Conservation (phyloP, 1,140 invertebrate species). For the Sinonovacula constricta region DNA sequence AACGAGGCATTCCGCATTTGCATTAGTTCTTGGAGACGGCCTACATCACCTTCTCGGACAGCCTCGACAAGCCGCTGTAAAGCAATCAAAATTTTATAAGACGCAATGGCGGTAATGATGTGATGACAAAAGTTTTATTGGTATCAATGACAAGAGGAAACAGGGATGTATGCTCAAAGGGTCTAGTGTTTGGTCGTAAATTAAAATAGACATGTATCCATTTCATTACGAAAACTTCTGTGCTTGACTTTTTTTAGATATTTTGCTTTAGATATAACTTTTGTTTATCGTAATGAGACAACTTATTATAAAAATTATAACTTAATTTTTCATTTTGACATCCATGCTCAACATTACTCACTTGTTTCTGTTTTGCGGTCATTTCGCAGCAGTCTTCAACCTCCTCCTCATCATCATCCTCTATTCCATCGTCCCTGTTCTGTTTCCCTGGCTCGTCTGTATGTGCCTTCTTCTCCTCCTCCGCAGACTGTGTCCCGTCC, state of each 20-base stretch:
- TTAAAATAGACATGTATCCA: not conserved
- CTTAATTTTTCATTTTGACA: not conserved
- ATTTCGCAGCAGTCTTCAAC: constrained; percentile 40
- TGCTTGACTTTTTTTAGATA: not conserved
- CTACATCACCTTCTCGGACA: constrained; percentile 68
- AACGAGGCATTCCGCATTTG: constrained; percentile 68
- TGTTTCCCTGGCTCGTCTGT: not conserved
- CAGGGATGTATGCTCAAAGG: too few relatives aligned
- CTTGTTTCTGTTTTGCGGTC: constrained; percentile 34
- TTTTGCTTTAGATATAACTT: not conserved
- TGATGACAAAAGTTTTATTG: too few relatives aligned
- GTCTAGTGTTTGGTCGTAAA: too few relatives aligned
- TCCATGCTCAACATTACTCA: too few relatives aligned
- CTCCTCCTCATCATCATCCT: not conserved
- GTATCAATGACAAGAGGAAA: too few relatives aligned
- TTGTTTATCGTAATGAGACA: not conserved
- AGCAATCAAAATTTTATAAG: too few relatives aligned
- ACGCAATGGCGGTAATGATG: too few relatives aligned
- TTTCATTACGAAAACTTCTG: not conserved
- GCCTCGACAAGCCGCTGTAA: constrained; percentile 63
- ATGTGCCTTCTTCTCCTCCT: not conserved
- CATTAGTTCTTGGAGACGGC: constrained; percentile 65
- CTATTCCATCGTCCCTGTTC: constrained; percentile 5
- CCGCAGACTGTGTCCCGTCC: not conserved
- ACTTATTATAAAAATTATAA: not conserved